Percentiles rank a stretch among this genome's conserved stretches.
These are phyloP conservation scores for Disparrhopalites patrizii DNA, from an alignment of 2,888 invertebrate genomes.

Conservation along the genomic window DNA sequence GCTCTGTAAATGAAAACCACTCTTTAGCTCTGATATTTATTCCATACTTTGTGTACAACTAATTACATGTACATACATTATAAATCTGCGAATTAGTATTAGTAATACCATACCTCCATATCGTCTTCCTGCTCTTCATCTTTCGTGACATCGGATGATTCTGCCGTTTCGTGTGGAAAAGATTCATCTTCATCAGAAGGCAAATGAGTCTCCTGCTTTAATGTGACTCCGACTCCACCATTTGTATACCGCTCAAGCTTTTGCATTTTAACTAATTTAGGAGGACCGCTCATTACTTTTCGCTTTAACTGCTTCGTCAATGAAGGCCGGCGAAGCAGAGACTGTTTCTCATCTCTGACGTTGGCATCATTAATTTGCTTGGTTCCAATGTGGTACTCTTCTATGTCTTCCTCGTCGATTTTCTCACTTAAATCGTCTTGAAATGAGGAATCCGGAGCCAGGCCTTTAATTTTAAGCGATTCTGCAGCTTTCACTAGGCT, in stretches of 20 bases:
- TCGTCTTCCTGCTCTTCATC: conserved; percentile 36
- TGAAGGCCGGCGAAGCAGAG: conserved; percentile 7
- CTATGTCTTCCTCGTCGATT: conserved; percentile 35
- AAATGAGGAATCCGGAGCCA: conserved; percentile 50
- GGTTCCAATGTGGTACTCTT: conserved; percentile 32
- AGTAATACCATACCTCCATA: conserved; percentile 25
- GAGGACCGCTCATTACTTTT: conserved; percentile 31
- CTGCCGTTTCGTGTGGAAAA: conserved; percentile 22
- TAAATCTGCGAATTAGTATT: no score
- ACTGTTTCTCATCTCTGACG: conserved; percentile 16
- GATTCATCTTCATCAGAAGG: conserved; percentile 29
- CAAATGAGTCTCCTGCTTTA: conserved; percentile 21
- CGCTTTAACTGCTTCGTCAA: conserved; percentile 22
- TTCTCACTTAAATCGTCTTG: conserved; percentile 31
- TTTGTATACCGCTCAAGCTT: conserved; percentile 33
- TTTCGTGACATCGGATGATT: conserved; percentile 25
- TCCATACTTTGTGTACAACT: background rate
- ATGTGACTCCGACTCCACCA: conserved; percentile 26
- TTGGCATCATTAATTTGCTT: conserved; percentile 17
- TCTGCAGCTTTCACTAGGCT: conserved; percentile 78
- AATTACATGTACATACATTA: background rate
- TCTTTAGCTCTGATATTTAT: background rate
- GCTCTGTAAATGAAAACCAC: conserved; percentile 5
- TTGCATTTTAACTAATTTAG: conserved; percentile 45
- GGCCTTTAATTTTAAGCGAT: conserved; percentile 73